phyloP scores from a whole-genome alignment of 2,888 invertebrate species.

The Stenodema calcarata region DNA sequence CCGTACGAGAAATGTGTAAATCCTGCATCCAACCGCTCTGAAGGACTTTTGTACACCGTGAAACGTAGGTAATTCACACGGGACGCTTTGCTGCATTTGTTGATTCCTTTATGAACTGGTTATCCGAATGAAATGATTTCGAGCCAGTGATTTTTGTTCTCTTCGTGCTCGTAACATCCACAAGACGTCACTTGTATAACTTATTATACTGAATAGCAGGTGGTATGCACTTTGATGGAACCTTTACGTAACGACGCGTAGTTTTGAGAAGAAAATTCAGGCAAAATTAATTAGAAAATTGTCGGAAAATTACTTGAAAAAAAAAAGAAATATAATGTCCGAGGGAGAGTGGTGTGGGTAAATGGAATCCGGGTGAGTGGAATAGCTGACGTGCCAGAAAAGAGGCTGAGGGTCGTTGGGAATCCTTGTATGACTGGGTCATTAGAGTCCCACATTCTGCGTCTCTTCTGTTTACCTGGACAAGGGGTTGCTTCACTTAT shows the following conservation, averaged over 20 bases:
- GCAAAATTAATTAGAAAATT: neutral
- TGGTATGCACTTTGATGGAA: neutral
- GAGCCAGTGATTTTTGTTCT: neutral
- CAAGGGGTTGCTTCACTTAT: neutral
- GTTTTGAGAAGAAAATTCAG: neutral
- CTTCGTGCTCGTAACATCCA: neutral
- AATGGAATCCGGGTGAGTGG: neutral
- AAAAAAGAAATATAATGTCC: neutral
- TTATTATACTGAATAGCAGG: neutral
- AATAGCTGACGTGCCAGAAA: neutral
- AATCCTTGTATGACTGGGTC: slow-evolving; percentile 20
- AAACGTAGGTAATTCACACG: no score
- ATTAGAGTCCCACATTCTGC: slow-evolving; percentile 10
- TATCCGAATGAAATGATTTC: neutral
- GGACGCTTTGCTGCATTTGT: no score
- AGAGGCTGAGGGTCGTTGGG: neutral
- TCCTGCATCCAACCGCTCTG: no score
- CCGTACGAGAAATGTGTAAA: no score
- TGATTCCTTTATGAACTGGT: no score
- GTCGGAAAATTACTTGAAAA: neutral
- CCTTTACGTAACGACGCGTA: neutral
- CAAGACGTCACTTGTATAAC: neutral
- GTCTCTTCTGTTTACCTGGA: slow-evolving; percentile 22
- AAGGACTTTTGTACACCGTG: no score
- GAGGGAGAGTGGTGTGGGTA: neutral